Conservation (phyloP, 2,113 vertebrate genomes). For the Cervus canadensis region DNA sequence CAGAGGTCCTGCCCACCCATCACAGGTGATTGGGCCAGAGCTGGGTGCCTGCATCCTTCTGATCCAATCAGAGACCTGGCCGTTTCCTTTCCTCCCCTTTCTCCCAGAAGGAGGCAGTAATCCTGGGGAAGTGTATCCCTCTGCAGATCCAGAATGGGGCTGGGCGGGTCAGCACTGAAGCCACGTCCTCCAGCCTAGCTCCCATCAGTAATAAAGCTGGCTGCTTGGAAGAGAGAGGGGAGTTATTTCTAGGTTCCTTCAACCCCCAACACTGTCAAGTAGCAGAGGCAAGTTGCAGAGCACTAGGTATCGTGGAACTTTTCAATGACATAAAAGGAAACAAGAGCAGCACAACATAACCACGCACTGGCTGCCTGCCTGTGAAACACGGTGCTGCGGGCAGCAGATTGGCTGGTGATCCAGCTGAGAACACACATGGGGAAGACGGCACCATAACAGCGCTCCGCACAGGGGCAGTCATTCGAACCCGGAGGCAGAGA, state of each 20-base stretch:
- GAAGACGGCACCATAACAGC: rapidly evolving
- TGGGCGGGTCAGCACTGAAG: neutral
- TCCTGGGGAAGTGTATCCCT: neutral
- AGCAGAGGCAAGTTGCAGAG: neutral
- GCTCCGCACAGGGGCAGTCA: rapidly evolving
- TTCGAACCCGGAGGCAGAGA: no score
- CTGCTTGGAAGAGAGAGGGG: neutral
- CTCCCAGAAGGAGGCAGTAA: neutral
- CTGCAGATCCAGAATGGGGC: neutral
- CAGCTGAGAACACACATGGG: no score
- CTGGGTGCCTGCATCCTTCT: neutral
- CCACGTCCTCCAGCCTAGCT: neutral
- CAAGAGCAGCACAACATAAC: neutral
- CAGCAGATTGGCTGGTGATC: no score
- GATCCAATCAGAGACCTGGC: neutral
- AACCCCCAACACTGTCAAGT: neutral
- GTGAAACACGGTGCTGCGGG: neutral
- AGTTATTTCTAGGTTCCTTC: neutral
- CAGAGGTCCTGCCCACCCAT: neutral
- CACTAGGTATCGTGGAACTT: neutral
- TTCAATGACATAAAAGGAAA: neutral
- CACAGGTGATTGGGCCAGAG: neutral
- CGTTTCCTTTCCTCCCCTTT: neutral
- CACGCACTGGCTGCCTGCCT: rapidly evolving
- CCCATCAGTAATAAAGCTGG: neutral